Base-by-base conservation (phyloP, 1,140 invertebrate genomes). In the Drosophila kikkawai region DNA sequence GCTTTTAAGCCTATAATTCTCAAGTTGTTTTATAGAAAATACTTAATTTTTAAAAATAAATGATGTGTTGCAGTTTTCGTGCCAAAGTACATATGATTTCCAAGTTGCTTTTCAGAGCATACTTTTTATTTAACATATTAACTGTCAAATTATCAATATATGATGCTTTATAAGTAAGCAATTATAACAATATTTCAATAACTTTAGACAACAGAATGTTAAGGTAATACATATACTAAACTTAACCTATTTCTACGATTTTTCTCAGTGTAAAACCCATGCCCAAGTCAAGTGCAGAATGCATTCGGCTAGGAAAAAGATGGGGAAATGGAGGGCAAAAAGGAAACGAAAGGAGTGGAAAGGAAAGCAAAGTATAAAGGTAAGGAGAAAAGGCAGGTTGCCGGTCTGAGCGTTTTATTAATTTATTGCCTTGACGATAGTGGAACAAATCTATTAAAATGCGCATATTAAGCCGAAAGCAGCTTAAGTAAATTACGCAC, bases 371-470 rank as follows among this genome's bases (percentile, higher is more conserved):
- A 45, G 13, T 15, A 26, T 15, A 26, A 48, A 48, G 45, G 19
- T 29, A 58, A 57, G 69, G 29, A 37, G 53, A 41, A 48, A 58
- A 69, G 61, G 71, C 41, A 41, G 71, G 75, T 34, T 71, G 32
- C n/a, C 51, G n/a, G 56, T 63, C 64, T 47, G 45, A 65, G 79
- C 80, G 70, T 88, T 85, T 91, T 88, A 88, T 73, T 90, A 91
- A 91, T 91, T 91, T 91, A 91, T 91, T 86, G 87, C 77, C 87
- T 82, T 91, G 86, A 91, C 87, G 86, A 91, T 91, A 91, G 86
- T 91, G 86, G 86, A 91, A 91, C 86, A 91, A 91, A 91, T 91
- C 86, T 91, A 91, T 91, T 91, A 91, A 91, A 91, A 91, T 86
- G 85, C 85, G 85, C 85, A 90, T 90, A 90, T 90, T 90, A 90